A percentile compares a stretch with the other conserved stretches of the same genome.
Evolutionary conservation across 2,797 vertebrate species (phyloP).

Genomic region (Anolis apletophallus): DNA sequence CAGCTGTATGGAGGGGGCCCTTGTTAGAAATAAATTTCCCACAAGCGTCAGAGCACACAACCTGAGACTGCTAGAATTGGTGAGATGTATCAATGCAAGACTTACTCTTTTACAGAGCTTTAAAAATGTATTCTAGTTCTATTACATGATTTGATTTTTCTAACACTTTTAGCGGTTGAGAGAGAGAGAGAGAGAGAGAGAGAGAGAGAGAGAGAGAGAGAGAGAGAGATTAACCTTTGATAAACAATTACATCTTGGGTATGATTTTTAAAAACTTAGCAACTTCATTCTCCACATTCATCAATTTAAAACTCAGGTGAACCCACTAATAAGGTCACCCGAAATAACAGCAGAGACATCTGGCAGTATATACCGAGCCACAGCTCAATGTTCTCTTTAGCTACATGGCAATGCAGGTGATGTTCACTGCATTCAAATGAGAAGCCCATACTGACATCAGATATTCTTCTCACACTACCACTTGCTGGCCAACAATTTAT

Average conservation of each 20-base stretch:
- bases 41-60: not conserved
- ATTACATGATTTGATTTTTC: not conserved
- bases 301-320: slow-evolving; percentile 11
- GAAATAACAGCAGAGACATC: slow-evolving; percentile 18
- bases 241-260: not conserved
- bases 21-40: slow-evolving; percentile 4
- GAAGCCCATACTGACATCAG: not conserved
- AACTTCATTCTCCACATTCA: not conserved
- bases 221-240: not conserved
- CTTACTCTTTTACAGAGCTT: not conserved
- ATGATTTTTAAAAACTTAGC: not conserved
- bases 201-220: too few species aligned
- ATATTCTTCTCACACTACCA: slow-evolving; percentile 5
- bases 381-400: slow-evolving; percentile 16
- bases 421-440: slow-evolving; percentile 14
- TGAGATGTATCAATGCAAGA: not conserved
- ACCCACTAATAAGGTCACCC: slow-evolving; percentile 20
- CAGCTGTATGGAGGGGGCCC: too few species aligned
- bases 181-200: too few species aligned
- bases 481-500: slow-evolving; percentile 10
- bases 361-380: slow-evolving; percentile 10
- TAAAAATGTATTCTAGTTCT: not conserved
- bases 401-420: slow-evolving; percentile 5
- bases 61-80: not conserved
- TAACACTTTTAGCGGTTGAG: too few species aligned